Conservation (phyloP, 2,888 invertebrate genomes). For the Emmelina monodactyla region DNA sequence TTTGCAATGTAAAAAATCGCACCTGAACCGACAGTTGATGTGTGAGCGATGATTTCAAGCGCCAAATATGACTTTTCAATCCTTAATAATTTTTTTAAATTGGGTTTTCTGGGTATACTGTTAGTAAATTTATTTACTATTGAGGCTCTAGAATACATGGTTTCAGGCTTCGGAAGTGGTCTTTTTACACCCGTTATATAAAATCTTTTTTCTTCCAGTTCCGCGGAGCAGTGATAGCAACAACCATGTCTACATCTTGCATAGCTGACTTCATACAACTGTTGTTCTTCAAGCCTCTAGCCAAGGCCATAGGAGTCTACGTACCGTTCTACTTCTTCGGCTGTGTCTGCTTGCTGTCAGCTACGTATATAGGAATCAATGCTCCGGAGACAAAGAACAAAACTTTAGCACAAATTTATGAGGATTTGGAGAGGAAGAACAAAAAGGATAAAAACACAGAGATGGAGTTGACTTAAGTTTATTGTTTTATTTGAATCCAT, state of each 20-base stretch:
- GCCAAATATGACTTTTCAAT: too few species aligned
- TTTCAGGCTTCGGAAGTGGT: too few species aligned
- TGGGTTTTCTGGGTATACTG: too few species aligned
- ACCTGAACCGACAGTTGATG: too few species aligned
- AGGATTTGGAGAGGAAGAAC: constrained; percentile 18
- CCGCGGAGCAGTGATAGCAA: constrained; percentile 22
- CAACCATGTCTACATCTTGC: constrained; percentile 19
- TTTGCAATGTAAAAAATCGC: too few species aligned
- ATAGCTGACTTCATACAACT: constrained; percentile 21
- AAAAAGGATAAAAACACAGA: too few species aligned
- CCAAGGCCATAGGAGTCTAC: constrained; percentile 18
- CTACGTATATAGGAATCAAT: constrained; percentile 16
- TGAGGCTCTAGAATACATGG: too few species aligned
- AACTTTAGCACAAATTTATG: constrained; percentile 20
- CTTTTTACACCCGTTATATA: too few species aligned
- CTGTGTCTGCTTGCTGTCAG: constrained; percentile 18
- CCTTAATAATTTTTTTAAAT: too few species aligned
- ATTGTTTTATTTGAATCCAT: too few species aligned
- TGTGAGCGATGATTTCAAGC: neutral
- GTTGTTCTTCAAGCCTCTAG: constrained; percentile 19
- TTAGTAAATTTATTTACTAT: too few species aligned
- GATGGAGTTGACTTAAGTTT: too few species aligned
- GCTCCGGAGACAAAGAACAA: constrained; percentile 23
- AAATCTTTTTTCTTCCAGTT: constrained; percentile 17
- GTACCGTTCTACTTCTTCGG: constrained; percentile 21